Percentiles rank a stretch among this genome's conserved stretches.
phyloP scores from a whole-genome alignment of 1,140 invertebrate species.

The Rhagoletis zephyria region DNA sequence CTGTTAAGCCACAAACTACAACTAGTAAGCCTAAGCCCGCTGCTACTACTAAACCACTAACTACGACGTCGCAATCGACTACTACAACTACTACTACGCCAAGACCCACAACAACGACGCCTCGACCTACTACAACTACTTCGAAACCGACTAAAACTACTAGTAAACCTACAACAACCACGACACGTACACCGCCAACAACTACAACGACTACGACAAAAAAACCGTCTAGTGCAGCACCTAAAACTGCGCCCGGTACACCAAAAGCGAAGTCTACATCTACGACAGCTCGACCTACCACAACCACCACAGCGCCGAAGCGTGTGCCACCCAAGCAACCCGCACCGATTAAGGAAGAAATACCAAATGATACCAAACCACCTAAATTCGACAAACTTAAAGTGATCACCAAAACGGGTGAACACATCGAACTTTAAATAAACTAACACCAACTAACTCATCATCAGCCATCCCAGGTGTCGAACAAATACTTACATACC shows the following conservation, averaged over 20 bases:
- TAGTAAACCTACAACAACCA: slow-evolving; percentile 59
- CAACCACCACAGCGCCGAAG: slow-evolving; percentile 57
- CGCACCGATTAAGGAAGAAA: slow-evolving; percentile 76
- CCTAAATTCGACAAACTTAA: slow-evolving; percentile 76
- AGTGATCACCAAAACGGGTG: slow-evolving; percentile 76
- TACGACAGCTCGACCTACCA: slow-evolving; percentile 59
- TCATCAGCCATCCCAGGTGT: not conserved
- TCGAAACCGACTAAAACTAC: slow-evolving; percentile 58
- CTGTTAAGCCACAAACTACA: slow-evolving; percentile 60
- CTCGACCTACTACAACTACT: slow-evolving; percentile 60
- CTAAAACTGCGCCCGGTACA: slow-evolving; percentile 59
- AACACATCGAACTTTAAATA: slow-evolving; percentile 69
- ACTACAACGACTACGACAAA: slow-evolving; percentile 57
- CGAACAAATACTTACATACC: slow-evolving; percentile 1
- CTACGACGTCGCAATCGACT: slow-evolving; percentile 55
- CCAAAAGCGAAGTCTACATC: slow-evolving; percentile 51
- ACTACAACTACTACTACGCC: slow-evolving; percentile 55
- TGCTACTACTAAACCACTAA: slow-evolving; percentile 56
- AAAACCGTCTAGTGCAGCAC: slow-evolving; percentile 59
- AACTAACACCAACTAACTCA: slow-evolving; percentile 27
- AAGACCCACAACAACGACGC: slow-evolving; percentile 54
- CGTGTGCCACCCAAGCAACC: slow-evolving; percentile 68
- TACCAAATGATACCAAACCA: slow-evolving; percentile 75
- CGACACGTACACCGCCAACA: slow-evolving; percentile 59
- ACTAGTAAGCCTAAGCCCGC: slow-evolving; percentile 60